phyloP scores from a whole-genome alignment of 1,140 invertebrate species.

The Proctacanthus coquilletti region DNA sequence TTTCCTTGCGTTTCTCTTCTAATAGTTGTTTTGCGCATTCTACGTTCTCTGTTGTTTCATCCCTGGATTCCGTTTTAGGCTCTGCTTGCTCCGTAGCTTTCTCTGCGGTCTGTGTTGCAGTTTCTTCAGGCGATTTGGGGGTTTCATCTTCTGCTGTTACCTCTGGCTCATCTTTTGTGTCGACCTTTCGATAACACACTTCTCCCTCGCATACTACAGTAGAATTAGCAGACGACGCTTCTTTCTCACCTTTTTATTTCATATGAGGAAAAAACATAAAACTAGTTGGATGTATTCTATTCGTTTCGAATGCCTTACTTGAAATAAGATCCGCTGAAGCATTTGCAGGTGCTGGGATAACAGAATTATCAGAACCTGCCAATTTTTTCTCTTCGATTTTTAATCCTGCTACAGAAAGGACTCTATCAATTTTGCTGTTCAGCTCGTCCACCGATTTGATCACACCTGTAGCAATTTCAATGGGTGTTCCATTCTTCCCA shows the following conservation, averaged over 20 bases:
- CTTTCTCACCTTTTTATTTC: constrained; percentile 3
- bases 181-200: constrained; percentile 27
- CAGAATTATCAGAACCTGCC: constrained; percentile 15
- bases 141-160: constrained; percentile 13
- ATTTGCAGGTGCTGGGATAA: constrained; percentile 3
- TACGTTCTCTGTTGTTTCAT: constrained; percentile 18
- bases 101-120: constrained; percentile 5
- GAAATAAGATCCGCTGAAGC: neutral
- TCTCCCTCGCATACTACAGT: constrained; percentile 32
- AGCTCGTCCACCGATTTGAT: constrained; percentile 31
- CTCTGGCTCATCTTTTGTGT: no score
- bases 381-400: constrained; percentile 14
- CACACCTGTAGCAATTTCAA: constrained; percentile 56
- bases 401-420: constrained; percentile 22
- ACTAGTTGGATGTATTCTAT: no score
- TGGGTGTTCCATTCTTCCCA: constrained; percentile 52
- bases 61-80: constrained; percentile 2
- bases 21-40: constrained; percentile 36
- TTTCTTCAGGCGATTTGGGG: constrained; percentile 8
- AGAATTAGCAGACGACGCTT: constrained; percentile 13
- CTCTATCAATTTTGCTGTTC: constrained; percentile 34
- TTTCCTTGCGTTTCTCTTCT: constrained; percentile 39
- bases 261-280: neutral
- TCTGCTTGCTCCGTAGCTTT: constrained; percentile 5
- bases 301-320: neutral